Evolutionary conservation across 1,140 invertebrate genomes (phyloP), one percentile per base, ranked within the genome.

Genomic region (Homalodisca vitripennis): DNA sequence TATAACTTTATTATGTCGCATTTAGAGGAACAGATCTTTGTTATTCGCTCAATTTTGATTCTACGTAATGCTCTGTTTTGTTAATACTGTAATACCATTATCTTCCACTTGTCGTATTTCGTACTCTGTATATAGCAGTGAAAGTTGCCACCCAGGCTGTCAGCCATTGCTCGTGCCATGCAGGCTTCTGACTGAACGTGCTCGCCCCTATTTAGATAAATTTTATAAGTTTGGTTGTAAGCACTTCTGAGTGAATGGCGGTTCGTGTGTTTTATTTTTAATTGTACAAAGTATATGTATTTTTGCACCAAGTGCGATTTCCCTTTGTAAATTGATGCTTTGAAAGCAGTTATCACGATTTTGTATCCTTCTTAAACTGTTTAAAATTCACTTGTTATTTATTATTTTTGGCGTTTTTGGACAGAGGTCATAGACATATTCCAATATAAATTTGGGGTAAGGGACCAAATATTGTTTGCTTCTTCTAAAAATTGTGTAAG

Each of bases 81-180:
- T n/a, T n/a, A n/a, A n/a, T n/a, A n/a, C n/a, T n/a, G n/a, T n/a
- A n/a, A n/a, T n/a, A n/a, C n/a, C n/a, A n/a, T n/a, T n/a, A n/a
- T n/a, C n/a, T n/a, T n/a, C n/a, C n/a, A n/a, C n/a, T n/a, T n/a
- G 48, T 51, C 17, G 48, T 20, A 3, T 51, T 3, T 3, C 17
- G 2, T 41, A 3, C 22, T 51, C 14, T 51, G 22, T 3, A 51
- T 51, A 51, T 20, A 51, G 48, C 34, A 6, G 34, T 41, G 34
- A 10, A 41, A 17, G 34, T 51, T 22, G 48, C 48, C 48, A 14
- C 48, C n/a, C n/a, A 51, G n/a, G n/a, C 6, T 41, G 34, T 41
- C 55, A 53, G 55, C 55, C 55, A 60, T 53, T 13, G 55, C 26
- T 60, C 14, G 55, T 60, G 55, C 55, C 55, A 60, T 60, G 55